Percentiles rank a stretch among this genome's conserved stretches.
Evolutionary conservation across 1,140 invertebrate species (phyloP).

Genomic region (Drosophila mojavensis): DNA sequence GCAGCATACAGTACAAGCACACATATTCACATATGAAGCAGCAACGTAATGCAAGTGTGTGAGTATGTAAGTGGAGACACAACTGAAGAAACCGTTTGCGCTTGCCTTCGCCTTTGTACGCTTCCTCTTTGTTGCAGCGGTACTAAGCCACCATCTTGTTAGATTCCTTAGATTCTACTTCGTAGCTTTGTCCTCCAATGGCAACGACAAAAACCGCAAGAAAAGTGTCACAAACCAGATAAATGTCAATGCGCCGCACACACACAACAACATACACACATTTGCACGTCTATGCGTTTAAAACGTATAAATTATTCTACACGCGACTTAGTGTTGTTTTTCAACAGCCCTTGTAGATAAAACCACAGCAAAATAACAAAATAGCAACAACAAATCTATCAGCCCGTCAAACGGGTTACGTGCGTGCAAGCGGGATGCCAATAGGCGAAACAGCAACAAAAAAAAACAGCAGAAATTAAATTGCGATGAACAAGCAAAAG

Average conservation of each 20-base stretch:
- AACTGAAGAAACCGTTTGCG: not conserved
- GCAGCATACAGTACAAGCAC: conserved; percentile 24
- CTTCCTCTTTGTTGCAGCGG: conserved; percentile 30
- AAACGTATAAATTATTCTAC: conserved; percentile 26
- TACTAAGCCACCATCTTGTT: conserved; percentile 58
- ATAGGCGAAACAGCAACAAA: conserved; percentile 13
- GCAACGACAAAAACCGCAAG: conserved; percentile 4
- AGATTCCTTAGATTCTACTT: conserved; percentile 28
- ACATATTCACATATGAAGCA: not conserved
- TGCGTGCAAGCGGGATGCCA: conserved; percentile 50
- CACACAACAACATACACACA: conserved; percentile 4
- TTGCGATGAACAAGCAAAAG: conserved; percentile 66
- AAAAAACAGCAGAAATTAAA: conserved; percentile 61
- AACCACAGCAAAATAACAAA: conserved; percentile 9
- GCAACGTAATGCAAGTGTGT: not conserved
- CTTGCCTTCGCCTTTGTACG: conserved; percentile 18
- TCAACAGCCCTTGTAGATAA: conserved; percentile 27
- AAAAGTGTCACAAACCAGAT: conserved; percentile 36
- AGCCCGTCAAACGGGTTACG: conserved; percentile 54
- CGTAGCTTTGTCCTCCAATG: conserved; percentile 14
- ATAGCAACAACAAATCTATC: conserved; percentile 19
- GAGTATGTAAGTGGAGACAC: conserved; percentile 18
- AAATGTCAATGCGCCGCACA: conserved; percentile 31
- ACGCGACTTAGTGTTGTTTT: conserved; percentile 35
- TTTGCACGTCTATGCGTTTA: conserved; percentile 2